Conservation (phyloP, 2,888 invertebrate genomes). For the Nematopogon swammerdamellus region DNA sequence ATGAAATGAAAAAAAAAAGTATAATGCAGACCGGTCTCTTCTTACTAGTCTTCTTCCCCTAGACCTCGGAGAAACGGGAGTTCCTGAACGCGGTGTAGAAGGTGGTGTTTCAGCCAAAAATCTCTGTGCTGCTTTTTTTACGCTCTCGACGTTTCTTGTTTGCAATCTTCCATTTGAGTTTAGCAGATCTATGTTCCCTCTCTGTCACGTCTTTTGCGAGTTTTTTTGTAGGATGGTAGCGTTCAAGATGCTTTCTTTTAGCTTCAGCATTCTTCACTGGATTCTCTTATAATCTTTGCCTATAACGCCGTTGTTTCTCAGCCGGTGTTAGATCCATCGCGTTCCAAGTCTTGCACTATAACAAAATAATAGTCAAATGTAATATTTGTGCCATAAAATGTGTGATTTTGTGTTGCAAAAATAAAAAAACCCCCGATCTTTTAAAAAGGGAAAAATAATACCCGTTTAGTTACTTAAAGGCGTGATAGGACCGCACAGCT, state of each 20-base stretch:
- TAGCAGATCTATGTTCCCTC: constrained; percentile 6
- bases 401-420: too few species aligned
- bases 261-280: constrained; percentile 6
- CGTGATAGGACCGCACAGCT: too few species aligned
- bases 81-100: not conserved
- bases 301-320: constrained; percentile 3
- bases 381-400: too few species aligned
- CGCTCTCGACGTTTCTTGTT: constrained; percentile 8
- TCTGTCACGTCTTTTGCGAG: constrained; percentile 7
- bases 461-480: too few species aligned
- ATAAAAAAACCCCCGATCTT: too few species aligned
- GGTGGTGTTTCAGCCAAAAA: constrained; percentile 3
- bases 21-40: constrained; percentile 6
- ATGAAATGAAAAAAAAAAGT: too few species aligned
- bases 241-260: constrained; percentile 6
- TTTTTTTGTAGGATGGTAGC: constrained; percentile 7
- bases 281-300: constrained; percentile 3
- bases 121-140: constrained; percentile 5
- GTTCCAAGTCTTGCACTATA: not conserved
- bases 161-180: constrained; percentile 5
- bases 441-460: too few species aligned
- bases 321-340: too few species aligned
- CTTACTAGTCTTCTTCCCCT: constrained; percentile 6
- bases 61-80: constrained; percentile 1
- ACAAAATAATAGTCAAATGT: not conserved